Evolutionary conservation across 2,888 invertebrate species (phyloP).

Genomic region (Agrotis segetum): DNA sequence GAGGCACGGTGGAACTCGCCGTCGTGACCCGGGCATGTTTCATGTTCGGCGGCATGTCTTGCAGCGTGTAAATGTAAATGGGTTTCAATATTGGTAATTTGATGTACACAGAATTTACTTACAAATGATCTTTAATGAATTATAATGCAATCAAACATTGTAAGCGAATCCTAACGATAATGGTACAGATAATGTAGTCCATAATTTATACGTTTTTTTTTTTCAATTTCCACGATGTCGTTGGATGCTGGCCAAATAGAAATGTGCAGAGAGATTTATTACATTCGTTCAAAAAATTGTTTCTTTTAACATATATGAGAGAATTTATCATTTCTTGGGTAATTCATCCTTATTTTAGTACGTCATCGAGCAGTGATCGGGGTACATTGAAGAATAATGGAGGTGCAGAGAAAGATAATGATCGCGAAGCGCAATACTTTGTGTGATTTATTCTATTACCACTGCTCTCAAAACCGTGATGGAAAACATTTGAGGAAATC

Average conservation of each 20-base stretch:
- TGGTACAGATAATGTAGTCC: slow-evolving; percentile 8
- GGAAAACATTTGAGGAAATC: neutral
- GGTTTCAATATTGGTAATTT: no score
- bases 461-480: no score
- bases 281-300: slow-evolving; percentile 17
- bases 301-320: slow-evolving; percentile 14
- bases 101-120: neutral
- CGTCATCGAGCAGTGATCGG: neutral
- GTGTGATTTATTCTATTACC: neutral
- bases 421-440: neutral
- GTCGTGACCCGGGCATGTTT: no score
- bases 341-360: slow-evolving; percentile 11
- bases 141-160: slow-evolving; percentile 2
- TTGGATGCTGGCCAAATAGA: slow-evolving; percentile 47
- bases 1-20: no score
- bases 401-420: no score
- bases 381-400: neutral
- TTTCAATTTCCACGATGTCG: slow-evolving; percentile 14
- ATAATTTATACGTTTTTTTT: slow-evolving; percentile 6
- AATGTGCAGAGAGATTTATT: slow-evolving; percentile 41
- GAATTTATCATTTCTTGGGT: neutral
- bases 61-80: neutral
- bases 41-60: no score
- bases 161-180: slow-evolving; percentile 18
- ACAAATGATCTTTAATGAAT: neutral